Percentiles rank a stretch among this genome's conserved stretches.
Conservation (phyloP, 2,888 invertebrate genomes). For the Marasmarcha lunaedactyla region DNA sequence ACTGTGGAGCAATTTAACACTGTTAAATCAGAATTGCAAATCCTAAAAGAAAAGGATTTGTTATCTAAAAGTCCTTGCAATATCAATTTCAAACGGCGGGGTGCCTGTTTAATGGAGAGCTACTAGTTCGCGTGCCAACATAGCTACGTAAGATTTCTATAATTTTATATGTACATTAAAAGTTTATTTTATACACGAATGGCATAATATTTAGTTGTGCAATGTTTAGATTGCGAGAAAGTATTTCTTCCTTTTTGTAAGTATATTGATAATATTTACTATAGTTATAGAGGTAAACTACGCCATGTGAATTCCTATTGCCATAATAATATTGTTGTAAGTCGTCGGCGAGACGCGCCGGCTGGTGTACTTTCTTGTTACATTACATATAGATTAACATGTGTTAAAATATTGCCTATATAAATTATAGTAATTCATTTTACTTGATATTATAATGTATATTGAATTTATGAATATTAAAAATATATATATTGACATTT, state of each 20-base stretch:
- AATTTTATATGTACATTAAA: slow-evolving; percentile 29
- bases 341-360: slow-evolving; percentile 20
- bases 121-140: slow-evolving; percentile 48
- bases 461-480: slow-evolving; percentile 71
- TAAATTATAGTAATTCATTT: slow-evolving; percentile 70
- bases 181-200: slow-evolving; percentile 41
- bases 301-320: slow-evolving; percentile 64
- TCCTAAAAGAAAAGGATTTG: too few relatives aligned
- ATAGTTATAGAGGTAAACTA: slow-evolving; percentile 14
- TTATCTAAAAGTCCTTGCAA: too few relatives aligned
- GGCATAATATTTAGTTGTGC: slow-evolving; percentile 49
- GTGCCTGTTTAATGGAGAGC: too few relatives aligned
- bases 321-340: slow-evolving; percentile 53
- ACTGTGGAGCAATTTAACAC: too few relatives aligned
- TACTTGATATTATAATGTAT: slow-evolving; percentile 71
- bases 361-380: slow-evolving; percentile 49
- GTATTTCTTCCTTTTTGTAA: slow-evolving; percentile 36
- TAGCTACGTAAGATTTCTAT: slow-evolving; percentile 39
- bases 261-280: background rate
- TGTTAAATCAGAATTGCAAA: too few relatives aligned
- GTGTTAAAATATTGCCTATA: slow-evolving; percentile 71
- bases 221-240: slow-evolving; percentile 41
- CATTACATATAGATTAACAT: slow-evolving; percentile 67
- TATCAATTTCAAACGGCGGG: too few relatives aligned
- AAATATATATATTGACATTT: slow-evolving; percentile 68